Evolutionary conservation across 1,140 invertebrate species (phyloP).

Genomic region (Cotesia typhae): DNA sequence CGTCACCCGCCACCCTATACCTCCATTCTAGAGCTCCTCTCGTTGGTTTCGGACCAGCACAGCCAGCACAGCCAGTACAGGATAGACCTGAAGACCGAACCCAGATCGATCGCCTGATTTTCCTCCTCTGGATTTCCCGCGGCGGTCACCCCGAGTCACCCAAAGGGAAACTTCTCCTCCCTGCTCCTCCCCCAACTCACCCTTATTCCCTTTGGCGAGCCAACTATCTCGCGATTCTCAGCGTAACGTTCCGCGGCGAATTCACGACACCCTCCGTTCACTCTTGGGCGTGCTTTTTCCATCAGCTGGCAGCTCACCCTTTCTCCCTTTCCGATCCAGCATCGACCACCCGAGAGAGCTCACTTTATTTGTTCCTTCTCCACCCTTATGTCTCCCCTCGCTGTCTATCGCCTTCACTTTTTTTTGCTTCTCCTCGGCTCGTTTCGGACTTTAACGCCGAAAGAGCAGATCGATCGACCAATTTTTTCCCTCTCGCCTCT

Average conservation of each 20-base stretch:
- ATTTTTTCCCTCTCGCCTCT: conserved; percentile 32
- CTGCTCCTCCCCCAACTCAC: no score
- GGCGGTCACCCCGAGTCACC: conserved; percentile 52
- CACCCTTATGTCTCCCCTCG: conserved; percentile 24
- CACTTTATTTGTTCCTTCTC: conserved; percentile 18
- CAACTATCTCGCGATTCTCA: conserved; percentile 39
- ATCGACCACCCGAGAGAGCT: conserved; percentile 22
- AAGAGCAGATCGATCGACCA: conserved; percentile 42
- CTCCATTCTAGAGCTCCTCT: background rate
- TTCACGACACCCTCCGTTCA: conserved; percentile 33
- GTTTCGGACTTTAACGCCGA: conserved; percentile 43
- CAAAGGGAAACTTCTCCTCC: conserved; percentile 33
- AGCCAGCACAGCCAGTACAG: conserved; percentile 55
- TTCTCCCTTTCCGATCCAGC: conserved; percentile 25
- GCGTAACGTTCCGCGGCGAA: conserved; percentile 34
- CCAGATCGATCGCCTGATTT: conserved; percentile 66
- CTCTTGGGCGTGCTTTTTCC: background rate
- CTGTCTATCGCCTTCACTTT: conserved; percentile 40
- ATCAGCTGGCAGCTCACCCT: background rate
- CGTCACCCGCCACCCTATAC: conserved; percentile 9
- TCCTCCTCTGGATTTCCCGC: conserved; percentile 65
- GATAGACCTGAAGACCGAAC: conserved; percentile 58
- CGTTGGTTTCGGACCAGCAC: conserved; percentile 56
- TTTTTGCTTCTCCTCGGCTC: conserved; percentile 44
- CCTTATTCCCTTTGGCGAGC: no score